Conservation (phyloP, 2,888 invertebrate species). For the Sericinus montela region DNA sequence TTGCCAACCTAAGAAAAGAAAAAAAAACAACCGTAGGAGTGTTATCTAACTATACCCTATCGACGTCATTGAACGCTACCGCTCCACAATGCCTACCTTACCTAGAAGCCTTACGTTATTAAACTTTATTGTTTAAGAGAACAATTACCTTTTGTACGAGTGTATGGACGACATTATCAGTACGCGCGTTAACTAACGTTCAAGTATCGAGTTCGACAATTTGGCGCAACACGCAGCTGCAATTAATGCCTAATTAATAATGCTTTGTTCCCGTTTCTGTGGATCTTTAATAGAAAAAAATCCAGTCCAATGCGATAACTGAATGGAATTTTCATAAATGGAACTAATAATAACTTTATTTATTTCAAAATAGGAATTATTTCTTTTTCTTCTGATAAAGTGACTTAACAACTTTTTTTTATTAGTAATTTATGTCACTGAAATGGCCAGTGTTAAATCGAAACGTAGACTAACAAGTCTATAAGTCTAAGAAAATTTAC, state of each 20-base stretch:
- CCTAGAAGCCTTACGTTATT: slow-evolving; percentile 69
- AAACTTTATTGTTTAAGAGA: slow-evolving; percentile 74
- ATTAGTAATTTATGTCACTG: too few species aligned
- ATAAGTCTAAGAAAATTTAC: too few species aligned
- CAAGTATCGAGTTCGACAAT: slow-evolving; percentile 58
- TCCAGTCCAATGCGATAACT: too few species aligned
- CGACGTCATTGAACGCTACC: slow-evolving; percentile 15
- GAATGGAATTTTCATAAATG: too few species aligned
- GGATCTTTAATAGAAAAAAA: too few species aligned
- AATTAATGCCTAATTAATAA: slow-evolving; percentile 9
- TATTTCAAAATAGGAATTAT: too few species aligned
- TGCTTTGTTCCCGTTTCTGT: slow-evolving; percentile 12
- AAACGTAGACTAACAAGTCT: too few species aligned
- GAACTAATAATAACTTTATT: too few species aligned
- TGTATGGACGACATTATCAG: slow-evolving; percentile 63
- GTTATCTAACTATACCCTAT: slow-evolving; percentile 43
- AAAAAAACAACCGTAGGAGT: slow-evolving; percentile 20
- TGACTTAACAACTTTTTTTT: too few species aligned
- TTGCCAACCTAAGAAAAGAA: slow-evolving; percentile 22
- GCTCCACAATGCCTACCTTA: slow-evolving; percentile 51
- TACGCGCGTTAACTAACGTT: slow-evolving; percentile 63
- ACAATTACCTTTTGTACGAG: slow-evolving; percentile 76
- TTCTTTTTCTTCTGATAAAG: too few species aligned
- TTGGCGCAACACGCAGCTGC: slow-evolving; percentile 31
- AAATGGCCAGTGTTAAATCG: too few species aligned